Percentiles rank a stretch among this genome's conserved stretches.
These are phyloP conservation scores for Emmelina monodactyla DNA, from an alignment of 2,888 invertebrate species.

Conservation along the genomic window DNA sequence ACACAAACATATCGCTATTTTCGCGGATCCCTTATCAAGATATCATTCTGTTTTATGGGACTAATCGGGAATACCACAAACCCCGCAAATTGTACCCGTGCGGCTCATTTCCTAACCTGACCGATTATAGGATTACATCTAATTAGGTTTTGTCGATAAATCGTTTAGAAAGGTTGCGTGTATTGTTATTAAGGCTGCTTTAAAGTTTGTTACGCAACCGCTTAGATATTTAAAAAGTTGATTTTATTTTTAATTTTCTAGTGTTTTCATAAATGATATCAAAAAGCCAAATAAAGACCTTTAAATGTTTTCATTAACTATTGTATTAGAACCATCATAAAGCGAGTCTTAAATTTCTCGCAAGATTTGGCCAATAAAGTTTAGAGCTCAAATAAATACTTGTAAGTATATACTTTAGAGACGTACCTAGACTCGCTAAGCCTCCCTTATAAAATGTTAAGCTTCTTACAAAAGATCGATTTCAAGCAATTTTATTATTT, in stretches of 20 bases:
- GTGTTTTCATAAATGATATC: too few species aligned
- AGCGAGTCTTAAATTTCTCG: too few species aligned
- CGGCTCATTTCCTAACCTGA: slow-evolving; percentile 59
- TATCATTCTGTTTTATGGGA: slow-evolving; percentile 57
- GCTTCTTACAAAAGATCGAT: slow-evolving; percentile 45
- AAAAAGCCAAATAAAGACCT: too few species aligned
- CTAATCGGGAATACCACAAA: slow-evolving; percentile 51
- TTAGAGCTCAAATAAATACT: too few species aligned
- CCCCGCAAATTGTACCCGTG: slow-evolving; percentile 56
- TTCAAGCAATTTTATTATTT: slow-evolving; percentile 23
- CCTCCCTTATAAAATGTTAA: slow-evolving; percentile 45
- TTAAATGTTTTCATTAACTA: too few species aligned
- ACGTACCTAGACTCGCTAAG: slow-evolving; percentile 14
- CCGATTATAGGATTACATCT: slow-evolving; percentile 61
- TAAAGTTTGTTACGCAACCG: too few species aligned
- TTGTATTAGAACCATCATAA: too few species aligned
- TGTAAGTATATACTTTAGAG: too few species aligned
- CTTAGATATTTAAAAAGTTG: too few species aligned
- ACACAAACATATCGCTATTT: slow-evolving; percentile 27
- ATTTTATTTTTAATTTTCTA: too few species aligned
- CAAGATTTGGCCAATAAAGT: too few species aligned
- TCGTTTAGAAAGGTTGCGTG: slow-evolving; percentile 29
- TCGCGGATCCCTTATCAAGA: slow-evolving; percentile 59
- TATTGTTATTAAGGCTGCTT: slow-evolving; percentile 10
- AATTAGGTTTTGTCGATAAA: slow-evolving; percentile 63